Base-by-base conservation (phyloP, 2,113 vertebrate species). In the Pygoscelis antarcticus region DNA sequence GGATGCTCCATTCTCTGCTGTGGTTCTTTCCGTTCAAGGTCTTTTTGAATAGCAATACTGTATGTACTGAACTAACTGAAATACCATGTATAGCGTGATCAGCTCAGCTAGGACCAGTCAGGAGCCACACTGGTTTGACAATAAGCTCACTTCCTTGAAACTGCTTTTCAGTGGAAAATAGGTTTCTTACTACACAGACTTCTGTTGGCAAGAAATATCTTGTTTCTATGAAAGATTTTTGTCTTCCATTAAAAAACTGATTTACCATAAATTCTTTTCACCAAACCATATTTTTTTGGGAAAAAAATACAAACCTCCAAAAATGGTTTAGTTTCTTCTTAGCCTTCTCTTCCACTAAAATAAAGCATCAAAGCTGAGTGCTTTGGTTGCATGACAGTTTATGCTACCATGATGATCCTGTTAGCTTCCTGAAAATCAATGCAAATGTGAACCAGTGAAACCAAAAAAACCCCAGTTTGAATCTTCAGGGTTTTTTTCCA, bases 251-350 rank as follows among this genome's bases (percentile, higher is more conserved):
- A 25, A 87, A 87, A 70, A 38, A 27, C 4, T 3, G 9, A 22
- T 36, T 32, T 58, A 18, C 26, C 7, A 38, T 40, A 52, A 32
- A 22, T 7, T 40, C 4, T 58, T 77, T 32, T 75, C n/a, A 54
- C 7, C 34, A 90, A 81, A 54, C 5, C 3, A 8, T 25, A 3
- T 19, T 61, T 20, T 51, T 1, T 20, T 3, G 1, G 8, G 2
- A 0, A 2, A 29, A 55, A 52, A 58, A 47, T 1, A 46, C 21
- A 34, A 9, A 3, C 6, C 5, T 17, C 18, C 3, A 0, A 5
- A 68, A 44, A 2, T 0, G 0, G 4, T 54, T 87, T 36, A 4
- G 2, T 64, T 93, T 54, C 17, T 51, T n/a, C n/a, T n/a, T n/a
- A n/a, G n/a, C n/a, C n/a, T 65, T 57, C 12, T 46, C 2, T 81